Evolutionary conservation across 2,113 vertebrate species (phyloP), one percentile per base, ranked within the genome.

Genomic region (Aplodontia rufa): DNA sequence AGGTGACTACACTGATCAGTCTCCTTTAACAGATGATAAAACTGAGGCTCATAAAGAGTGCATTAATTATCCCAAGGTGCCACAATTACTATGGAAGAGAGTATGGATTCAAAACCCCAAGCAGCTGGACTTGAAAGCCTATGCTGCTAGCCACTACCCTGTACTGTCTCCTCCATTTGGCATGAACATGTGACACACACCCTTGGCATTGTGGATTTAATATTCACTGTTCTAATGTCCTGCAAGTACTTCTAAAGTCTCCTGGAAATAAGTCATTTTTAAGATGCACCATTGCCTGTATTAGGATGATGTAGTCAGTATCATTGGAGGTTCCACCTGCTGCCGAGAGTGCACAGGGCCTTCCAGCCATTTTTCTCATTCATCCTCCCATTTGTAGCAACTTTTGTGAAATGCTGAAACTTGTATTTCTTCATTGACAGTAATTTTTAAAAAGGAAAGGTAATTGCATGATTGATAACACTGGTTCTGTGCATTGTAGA

Each of bases 401-500:
- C 49, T 76, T 40, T 72, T 49, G 12, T 35, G 42, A 88, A 78
- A 66, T 45, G 62, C 35, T 28, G 79, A 87, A 32, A 51, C 58
- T 69, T 79, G 42, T 35, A n/a, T 92, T 94, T 90, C 53, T 94
- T 92, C 80, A 82, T 62, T 60, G 78, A 74, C 11, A 74, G 62
- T 7, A 47, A 60, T 72, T 80, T 74, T 26, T 26, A 8, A 66
- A 45, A 68, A 80, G 55, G 47, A 45, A 51, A 83, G 47, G 11
- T 17, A 74, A 7, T 74, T 81, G 7, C 22, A 55, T 71, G 87
- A 66, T 81, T 40, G 75, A 76, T 64, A 49, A 24, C 26, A 84
- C 51, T 8, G 6, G 10, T 90, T 90, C 90, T 92, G 3, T 49
- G 14, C 62, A 37, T 89, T 16, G 24, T 69, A 91, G 49, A 93